These are phyloP conservation scores for Oreohelix idahoensis DNA, from an alignment of 1,140 invertebrate species.

Conservation along the genomic window DNA sequence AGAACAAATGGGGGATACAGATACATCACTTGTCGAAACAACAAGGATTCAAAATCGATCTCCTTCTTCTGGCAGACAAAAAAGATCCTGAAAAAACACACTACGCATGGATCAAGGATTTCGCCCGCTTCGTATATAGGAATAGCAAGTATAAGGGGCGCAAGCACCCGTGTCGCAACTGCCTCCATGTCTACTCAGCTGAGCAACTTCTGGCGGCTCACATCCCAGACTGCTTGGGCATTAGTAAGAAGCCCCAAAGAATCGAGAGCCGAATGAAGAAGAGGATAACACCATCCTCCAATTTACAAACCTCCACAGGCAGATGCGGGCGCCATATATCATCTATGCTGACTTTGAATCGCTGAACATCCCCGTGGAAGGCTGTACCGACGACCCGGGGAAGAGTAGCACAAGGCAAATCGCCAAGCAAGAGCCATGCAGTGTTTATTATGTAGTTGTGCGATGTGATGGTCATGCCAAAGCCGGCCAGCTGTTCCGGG, in stretches of 20 bases:
- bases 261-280: slow-evolving; percentile 22
- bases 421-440: slow-evolving; percentile 27
- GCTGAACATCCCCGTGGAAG: slow-evolving; percentile 40
- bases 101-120: not conserved
- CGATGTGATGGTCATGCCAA: slow-evolving; percentile 12
- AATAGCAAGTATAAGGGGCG: not conserved
- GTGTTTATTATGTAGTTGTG: slow-evolving; percentile 39
- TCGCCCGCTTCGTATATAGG: not conserved
- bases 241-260: slow-evolving; percentile 24
- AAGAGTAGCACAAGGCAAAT: slow-evolving; percentile 7
- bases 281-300: slow-evolving; percentile 27
- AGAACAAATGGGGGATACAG: no score
- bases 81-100: not conserved
- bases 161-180: no score
- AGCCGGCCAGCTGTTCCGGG: slow-evolving; percentile 19
- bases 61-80: no score
- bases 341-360: slow-evolving; percentile 43
- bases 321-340: slow-evolving; percentile 42
- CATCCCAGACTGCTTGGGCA: slow-evolving; percentile 37
- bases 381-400: not conserved
- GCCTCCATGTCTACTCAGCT: not conserved
- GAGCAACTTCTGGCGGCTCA: slow-evolving; percentile 22
- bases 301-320: slow-evolving; percentile 43
- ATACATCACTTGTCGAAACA: no score
- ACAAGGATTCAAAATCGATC: no score